These are phyloP conservation scores for Melanotaenia pygmaea DNA, from an alignment of 2,797 vertebrate species.

Conservation along the genomic window DNA sequence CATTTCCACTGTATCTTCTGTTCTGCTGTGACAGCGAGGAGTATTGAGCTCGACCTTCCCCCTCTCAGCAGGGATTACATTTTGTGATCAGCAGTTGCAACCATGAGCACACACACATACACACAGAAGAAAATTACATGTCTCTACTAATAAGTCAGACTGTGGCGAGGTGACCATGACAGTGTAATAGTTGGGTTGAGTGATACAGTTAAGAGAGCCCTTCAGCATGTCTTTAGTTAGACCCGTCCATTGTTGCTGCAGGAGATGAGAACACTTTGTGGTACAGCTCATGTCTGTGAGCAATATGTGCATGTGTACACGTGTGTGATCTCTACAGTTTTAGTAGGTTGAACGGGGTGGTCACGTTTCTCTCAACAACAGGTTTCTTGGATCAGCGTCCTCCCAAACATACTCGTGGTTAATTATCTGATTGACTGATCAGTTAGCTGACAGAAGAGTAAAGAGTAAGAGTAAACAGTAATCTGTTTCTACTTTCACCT, in stretches of 20 bases:
- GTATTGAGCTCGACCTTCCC: not conserved
- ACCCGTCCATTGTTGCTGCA: not conserved
- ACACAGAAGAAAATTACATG: not conserved
- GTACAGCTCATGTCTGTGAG: not conserved
- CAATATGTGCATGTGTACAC: no score
- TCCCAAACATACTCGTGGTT: not conserved
- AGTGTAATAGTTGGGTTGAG: not conserved
- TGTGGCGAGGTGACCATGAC: not conserved
- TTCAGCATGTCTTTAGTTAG: not conserved
- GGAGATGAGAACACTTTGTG: not conserved
- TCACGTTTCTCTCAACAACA: no score
- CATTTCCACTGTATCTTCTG: not conserved
- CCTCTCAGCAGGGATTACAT: not conserved
- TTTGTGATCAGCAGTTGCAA: not conserved
- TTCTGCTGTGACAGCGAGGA: not conserved
- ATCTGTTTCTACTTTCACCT: no score
- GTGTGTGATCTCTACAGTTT: no score
- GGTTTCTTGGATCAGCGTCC: no score
- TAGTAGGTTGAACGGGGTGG: no score
- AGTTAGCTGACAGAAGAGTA: not conserved
- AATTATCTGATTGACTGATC: not conserved
- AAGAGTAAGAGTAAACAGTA: no score
- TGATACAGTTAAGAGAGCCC: not conserved
- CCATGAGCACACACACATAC: not conserved
- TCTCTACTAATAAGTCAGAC: not conserved